Percentiles rank a stretch among this genome's conserved stretches.
Conservation (phyloP, 2,113 vertebrate genomes). For the Octodon degus region DNA sequence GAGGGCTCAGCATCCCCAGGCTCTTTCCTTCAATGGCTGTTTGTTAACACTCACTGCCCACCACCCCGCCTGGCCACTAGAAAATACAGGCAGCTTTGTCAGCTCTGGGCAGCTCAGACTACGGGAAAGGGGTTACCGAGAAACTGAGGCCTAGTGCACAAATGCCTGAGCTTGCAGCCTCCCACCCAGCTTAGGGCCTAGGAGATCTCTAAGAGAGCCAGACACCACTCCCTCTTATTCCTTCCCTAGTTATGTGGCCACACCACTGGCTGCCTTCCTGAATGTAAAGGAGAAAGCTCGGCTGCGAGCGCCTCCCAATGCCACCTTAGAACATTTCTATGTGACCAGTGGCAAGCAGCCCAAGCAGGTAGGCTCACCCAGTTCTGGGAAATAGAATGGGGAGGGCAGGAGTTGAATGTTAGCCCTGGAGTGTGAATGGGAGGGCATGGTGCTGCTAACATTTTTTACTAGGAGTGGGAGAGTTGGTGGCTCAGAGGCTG, state of each 20-base stretch:
- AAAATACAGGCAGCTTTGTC: constrained; percentile 81
- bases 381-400: background rate
- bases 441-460: background rate
- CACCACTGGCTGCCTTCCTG: constrained; percentile 90
- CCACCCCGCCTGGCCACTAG: constrained; percentile 33
- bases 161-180: background rate
- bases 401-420: background rate
- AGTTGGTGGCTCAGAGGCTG: background rate
- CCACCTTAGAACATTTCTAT: constrained; percentile 92
- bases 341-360: constrained; percentile 90
- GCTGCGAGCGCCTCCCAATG: constrained; percentile 89
- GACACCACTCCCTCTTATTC: background rate
- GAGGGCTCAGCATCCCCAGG: constrained; percentile 58
- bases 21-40: constrained; percentile 70
- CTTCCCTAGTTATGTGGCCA: constrained; percentile 88
- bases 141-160: background rate
- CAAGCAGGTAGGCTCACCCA: constrained; percentile 88
- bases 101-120: constrained; percentile 2
- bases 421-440: background rate
- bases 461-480: background rate
- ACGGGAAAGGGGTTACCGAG: constrained; percentile 45
- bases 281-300: constrained; percentile 93
- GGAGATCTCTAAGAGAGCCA: background rate
- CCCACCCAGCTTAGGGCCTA: background rate
- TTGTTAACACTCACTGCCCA: constrained; percentile 69